These are phyloP conservation scores for Microtus richardsoni DNA, from an alignment of 2,113 vertebrate genomes.

Conservation along the genomic window DNA sequence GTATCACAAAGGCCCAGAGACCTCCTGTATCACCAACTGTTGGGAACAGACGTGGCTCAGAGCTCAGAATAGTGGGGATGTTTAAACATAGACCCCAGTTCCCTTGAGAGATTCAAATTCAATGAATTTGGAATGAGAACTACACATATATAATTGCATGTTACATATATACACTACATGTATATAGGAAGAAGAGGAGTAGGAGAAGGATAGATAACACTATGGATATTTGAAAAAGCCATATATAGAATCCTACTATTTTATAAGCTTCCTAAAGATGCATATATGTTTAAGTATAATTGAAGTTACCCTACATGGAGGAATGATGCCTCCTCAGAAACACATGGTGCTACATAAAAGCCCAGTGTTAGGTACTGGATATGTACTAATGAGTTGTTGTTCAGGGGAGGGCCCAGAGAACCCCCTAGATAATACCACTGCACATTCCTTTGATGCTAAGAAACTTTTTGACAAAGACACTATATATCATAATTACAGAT, in stretches of 20 bases:
- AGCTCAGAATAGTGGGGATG: background rate
- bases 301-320: background rate
- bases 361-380: background rate
- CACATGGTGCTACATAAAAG: background rate
- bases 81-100: background rate
- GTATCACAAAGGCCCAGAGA: constrained; percentile 11
- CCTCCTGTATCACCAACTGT: constrained; percentile 25
- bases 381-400: background rate
- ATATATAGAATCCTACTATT: background rate
- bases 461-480: background rate
- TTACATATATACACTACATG: background rate
- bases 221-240: background rate
- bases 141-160: background rate
- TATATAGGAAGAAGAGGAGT: background rate
- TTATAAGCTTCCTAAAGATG: background rate
- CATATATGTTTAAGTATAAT: background rate
- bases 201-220: background rate
- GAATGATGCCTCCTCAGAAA: background rate
- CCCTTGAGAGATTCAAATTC: background rate
- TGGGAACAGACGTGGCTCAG: background rate
- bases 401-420: background rate
- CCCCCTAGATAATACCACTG: background rate
- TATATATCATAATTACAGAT: background rate
- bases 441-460: background rate
- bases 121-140: background rate